These are phyloP conservation scores for Amblyjoppa fuscipennis DNA, from an alignment of 2,888 invertebrate species.

Conservation along the genomic window DNA sequence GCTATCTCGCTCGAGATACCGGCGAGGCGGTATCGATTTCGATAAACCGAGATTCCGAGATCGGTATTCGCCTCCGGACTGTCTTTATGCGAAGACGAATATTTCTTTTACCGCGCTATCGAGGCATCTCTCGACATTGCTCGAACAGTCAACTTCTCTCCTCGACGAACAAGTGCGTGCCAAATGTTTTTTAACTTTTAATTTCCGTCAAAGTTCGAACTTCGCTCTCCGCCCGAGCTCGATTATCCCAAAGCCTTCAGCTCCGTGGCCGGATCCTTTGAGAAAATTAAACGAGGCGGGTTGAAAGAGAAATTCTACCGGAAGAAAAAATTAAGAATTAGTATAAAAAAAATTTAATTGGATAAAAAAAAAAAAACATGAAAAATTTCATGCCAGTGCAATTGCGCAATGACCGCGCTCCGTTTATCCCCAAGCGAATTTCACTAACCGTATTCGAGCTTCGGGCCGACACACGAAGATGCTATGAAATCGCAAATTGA, in stretches of 20 bases:
- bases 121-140: not conserved
- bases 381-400: no score
- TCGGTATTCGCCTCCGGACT: not conserved
- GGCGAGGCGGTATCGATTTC: not conserved
- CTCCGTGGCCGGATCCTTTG: no score
- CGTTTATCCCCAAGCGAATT: not conserved
- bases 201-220: no score
- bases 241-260: no score
- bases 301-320: no score
- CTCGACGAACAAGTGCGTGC: not conserved
- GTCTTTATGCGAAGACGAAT: not conserved
- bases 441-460: not conserved
- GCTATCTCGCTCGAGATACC: not conserved
- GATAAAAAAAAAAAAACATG: no score
- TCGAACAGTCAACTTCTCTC: not conserved
- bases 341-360: no score
- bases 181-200: not conserved
- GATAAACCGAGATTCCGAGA: not conserved
- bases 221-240: no score
- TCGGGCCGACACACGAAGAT: conserved; percentile 11
- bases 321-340: no score
- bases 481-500: conserved; percentile 42
- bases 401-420: no score
- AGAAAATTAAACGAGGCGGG: no score
- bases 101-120: not conserved